Evolutionary conservation across 2,113 vertebrate species (phyloP), one percentile per base, ranked within the genome.

Genomic region (Leucoraja erinaceus): DNA sequence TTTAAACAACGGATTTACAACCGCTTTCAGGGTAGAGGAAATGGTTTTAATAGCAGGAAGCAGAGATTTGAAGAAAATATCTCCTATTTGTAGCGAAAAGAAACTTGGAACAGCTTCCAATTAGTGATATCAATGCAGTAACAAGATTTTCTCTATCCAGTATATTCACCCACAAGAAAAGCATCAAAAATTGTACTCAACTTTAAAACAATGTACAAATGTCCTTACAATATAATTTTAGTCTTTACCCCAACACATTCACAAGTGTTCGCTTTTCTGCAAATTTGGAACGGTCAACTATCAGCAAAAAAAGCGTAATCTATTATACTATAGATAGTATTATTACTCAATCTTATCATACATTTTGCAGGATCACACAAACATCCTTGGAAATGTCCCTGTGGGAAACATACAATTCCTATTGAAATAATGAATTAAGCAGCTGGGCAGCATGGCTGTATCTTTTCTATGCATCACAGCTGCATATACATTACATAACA

Each of bases 41-140:
- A 63, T 91, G 7, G 83, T 7, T 63, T 88, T 66, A 31, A 91
- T 91, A 91, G 70, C 66, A 90, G 66, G 88, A 70, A 47, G 10
- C 88, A 31, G 31, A 91, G 38, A 74, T 25, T 1, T 74, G 28
- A 72, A 72, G 90, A 91, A 91, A 91, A 91, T 68, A 91, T 54
- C 8, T 22, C 9, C 54, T 54, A 6, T 54, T 72, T 18, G 38
- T 38, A 74, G 33, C 5, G 11, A 72, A 20, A 7, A 63, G n/a
- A 33, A 33, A 11, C 22, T 18, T 70, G 72, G 90, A 91, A 74
- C 22, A 54, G 33, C 18, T 74, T 70, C 70, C 22, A 91, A 10
- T 38, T 22, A 70, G 33, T 47, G 9, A 91, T 54, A 54, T 10
- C 63, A 91, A 9, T 74, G 33, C 63, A 54, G 31, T 70, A 72